A percentile compares a stretch with the other conserved stretches of the same genome.
Evolutionary conservation across 2,797 vertebrate genomes (phyloP).

Genomic region (Trachops cirrhosus): DNA sequence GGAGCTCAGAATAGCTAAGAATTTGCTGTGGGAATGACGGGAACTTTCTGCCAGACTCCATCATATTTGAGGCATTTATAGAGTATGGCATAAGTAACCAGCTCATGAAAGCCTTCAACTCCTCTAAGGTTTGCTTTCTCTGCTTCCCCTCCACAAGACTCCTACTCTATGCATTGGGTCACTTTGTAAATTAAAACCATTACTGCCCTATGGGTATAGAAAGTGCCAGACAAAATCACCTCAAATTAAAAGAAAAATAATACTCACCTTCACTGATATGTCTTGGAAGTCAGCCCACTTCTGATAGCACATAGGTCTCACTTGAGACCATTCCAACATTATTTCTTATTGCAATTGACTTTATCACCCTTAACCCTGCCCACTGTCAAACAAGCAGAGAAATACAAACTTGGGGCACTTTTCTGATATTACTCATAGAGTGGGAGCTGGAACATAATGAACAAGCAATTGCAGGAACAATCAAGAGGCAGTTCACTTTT

Average conservation of each 20-base stretch:
- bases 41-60: neutral
- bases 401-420: accelerated
- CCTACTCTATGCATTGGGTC: accelerated
- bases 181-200: neutral
- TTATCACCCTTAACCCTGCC: no score
- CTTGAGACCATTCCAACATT: neutral
- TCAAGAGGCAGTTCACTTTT: neutral
- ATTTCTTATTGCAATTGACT: neutral
- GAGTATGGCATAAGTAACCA: neutral
- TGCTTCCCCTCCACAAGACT: neutral
- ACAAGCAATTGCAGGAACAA: neutral
- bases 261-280: accelerated
- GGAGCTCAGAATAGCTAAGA: neutral
- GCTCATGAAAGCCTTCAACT: neutral
- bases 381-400: neutral
- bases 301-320: neutral
- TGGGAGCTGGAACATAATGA: neutral
- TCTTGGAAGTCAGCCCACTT: neutral
- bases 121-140: neutral
- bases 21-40: neutral
- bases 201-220: neutral
- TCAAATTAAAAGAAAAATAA: neutral
- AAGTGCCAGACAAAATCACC: neutral
- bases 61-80: neutral
- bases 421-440: neutral